These are phyloP conservation scores for Samia ricini DNA, from an alignment of 1,140 invertebrate species.

Conservation along the genomic window DNA sequence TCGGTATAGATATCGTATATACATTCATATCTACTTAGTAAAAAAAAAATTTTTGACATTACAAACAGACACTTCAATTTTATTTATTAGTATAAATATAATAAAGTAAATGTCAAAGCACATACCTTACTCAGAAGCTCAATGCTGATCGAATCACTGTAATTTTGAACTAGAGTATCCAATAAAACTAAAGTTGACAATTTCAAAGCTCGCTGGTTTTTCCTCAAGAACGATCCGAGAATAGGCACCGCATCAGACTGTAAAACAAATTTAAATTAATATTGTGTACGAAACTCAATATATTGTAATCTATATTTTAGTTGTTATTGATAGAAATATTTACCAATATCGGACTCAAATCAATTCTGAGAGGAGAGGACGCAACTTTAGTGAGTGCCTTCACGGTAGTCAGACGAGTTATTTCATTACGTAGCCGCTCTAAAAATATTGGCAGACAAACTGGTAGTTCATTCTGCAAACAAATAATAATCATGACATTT, in stretches of 20 bases:
- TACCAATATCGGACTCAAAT: slow-evolving; percentile 91
- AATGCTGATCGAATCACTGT: slow-evolving; percentile 84
- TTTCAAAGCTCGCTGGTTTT: slow-evolving; percentile 98
- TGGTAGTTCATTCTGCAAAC: slow-evolving; percentile 83
- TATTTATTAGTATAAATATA: too few species aligned
- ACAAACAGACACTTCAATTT: too few species aligned
- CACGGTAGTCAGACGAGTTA: slow-evolving; percentile 96
- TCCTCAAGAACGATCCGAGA: slow-evolving; percentile 95
- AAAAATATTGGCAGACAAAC: slow-evolving; percentile 95
- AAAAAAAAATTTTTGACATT: too few species aligned
- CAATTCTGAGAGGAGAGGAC: slow-evolving; percentile 91
- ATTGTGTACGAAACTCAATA: slow-evolving; percentile 12
- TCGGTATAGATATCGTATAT: too few species aligned
- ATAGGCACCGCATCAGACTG: slow-evolving; percentile 93
- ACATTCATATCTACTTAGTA: too few species aligned
- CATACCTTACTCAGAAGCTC: slow-evolving; percentile 86
- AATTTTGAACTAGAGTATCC: slow-evolving; percentile 93
- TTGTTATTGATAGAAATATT: slow-evolving; percentile 22
- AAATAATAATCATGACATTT: slow-evolving; percentile 18
- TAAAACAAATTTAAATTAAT: slow-evolving; percentile 31
- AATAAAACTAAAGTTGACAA: slow-evolving; percentile 93
- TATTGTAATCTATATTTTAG: slow-evolving; percentile 16
- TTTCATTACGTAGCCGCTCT: slow-evolving; percentile 97
- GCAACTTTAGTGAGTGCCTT: slow-evolving; percentile 97
- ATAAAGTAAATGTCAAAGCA: too few species aligned